Conservation (phyloP, 2,113 vertebrate genomes). For the Dasypus novemcinctus region DNA sequence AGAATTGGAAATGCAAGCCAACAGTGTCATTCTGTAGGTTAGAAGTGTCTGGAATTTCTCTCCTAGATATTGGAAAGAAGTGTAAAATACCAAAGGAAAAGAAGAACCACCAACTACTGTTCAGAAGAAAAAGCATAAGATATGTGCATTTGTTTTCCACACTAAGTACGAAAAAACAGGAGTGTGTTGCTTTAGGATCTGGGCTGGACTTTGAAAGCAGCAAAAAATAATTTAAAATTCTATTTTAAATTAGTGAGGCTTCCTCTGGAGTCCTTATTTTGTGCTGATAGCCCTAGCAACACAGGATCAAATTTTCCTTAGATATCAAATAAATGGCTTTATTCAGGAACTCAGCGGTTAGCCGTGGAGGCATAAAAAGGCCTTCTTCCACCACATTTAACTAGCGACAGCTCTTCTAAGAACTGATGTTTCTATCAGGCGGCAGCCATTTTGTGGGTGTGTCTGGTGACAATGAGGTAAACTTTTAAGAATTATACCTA, state of each 20-base stretch:
- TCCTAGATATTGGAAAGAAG: neutral
- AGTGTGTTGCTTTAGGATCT: neutral
- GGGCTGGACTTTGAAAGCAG: neutral
- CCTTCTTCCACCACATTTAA: neutral
- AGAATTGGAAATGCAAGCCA: neutral
- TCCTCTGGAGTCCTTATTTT: neutral
- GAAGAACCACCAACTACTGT: accelerated
- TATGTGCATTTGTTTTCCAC: neutral
- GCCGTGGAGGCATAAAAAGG: neutral
- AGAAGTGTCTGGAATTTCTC: neutral
- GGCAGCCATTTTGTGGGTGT: neutral
- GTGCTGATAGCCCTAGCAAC: neutral
- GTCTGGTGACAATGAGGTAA: accelerated
- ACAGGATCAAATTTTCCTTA: neutral
- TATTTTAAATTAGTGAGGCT: neutral
- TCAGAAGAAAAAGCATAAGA: neutral
- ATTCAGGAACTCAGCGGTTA: neutral
- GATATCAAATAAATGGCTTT: neutral
- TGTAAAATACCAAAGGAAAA: neutral
- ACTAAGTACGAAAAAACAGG: neutral
- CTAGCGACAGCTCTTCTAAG: neutral
- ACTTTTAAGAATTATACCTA: neutral
- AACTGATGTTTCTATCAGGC: accelerated
- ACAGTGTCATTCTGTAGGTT: accelerated
- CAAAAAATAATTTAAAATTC: neutral